Percentiles rank a stretch among this genome's conserved stretches.
Evolutionary conservation across 2,113 vertebrate species (phyloP).

Genomic region (Pseudois nayaur): DNA sequence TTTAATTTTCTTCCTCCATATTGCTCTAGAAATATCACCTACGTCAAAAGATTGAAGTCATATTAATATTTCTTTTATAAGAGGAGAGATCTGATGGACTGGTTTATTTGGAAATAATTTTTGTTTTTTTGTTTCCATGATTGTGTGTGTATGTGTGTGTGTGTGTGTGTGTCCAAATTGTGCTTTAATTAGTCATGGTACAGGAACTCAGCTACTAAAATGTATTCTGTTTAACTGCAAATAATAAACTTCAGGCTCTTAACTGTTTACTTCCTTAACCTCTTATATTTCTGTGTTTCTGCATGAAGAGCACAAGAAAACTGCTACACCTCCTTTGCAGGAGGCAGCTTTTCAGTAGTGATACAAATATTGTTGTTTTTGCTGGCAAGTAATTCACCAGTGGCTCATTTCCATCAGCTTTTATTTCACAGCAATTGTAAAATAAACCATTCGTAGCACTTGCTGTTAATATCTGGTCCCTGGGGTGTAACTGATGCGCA

Average conservation of each 20-base stretch:
- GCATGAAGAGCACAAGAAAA: constrained; percentile 21
- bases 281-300: not conserved
- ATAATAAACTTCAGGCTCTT: constrained; percentile 21
- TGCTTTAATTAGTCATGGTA: constrained; percentile 70
- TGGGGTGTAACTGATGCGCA: constrained; percentile 76
- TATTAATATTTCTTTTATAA: constrained; percentile 71
- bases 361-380: constrained; percentile 81
- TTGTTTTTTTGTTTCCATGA: constrained; percentile 60
- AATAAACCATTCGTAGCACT: constrained; percentile 80
- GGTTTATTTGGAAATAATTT: constrained; percentile 67
- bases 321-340: not conserved
- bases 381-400: constrained; percentile 79
- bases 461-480: constrained; percentile 81
- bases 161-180: constrained; percentile 40
- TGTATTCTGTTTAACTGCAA: constrained; percentile 46
- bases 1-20: constrained; percentile 66
- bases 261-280: not conserved
- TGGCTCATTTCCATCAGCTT: constrained; percentile 81
- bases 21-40: constrained; percentile 13
- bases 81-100: constrained; percentile 57
- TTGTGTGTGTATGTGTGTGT: constrained; percentile 37
- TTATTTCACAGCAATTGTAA: constrained; percentile 83
- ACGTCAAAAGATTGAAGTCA: constrained; percentile 44
- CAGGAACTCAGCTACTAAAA: constrained; percentile 44
- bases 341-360: constrained; percentile 36